Percentiles rank a stretch among this genome's conserved stretches.
These are phyloP conservation scores for Dromococcyx pavoninus DNA, from an alignment of 2,797 vertebrate species.

Conservation along the genomic window DNA sequence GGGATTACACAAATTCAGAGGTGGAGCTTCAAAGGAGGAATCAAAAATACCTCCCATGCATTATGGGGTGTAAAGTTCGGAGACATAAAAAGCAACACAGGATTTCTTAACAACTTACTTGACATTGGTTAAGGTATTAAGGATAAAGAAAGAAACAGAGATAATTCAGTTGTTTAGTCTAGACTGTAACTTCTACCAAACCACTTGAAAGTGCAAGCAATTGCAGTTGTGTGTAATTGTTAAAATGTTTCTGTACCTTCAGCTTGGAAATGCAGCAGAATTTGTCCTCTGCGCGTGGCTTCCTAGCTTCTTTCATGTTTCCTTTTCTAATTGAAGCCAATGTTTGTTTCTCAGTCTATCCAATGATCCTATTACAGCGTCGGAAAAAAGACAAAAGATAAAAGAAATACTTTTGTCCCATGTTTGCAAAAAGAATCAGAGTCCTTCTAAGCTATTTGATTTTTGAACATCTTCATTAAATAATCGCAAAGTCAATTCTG, in stretches of 20 bases:
- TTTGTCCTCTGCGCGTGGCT: background rate
- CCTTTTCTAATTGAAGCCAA: background rate
- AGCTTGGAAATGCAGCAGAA: constrained; percentile 51
- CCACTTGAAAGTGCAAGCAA: background rate
- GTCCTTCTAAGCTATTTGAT: background rate
- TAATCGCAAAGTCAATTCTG: background rate
- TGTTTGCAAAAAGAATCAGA: background rate
- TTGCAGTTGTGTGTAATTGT: background rate
- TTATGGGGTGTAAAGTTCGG: background rate
- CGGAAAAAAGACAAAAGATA: background rate
- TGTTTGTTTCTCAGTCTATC: background rate
- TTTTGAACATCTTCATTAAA: background rate
- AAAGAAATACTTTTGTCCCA: background rate
- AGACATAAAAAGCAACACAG: background rate
- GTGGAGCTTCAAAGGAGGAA: background rate
- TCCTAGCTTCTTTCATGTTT: constrained; percentile 32
- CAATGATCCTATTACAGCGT: background rate
- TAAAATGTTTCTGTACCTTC: constrained; percentile 33
- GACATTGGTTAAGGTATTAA: background rate
- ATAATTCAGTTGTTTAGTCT: background rate
- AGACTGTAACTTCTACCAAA: background rate
- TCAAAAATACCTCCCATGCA: background rate
- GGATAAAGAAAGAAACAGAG: background rate
- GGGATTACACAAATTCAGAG: background rate
- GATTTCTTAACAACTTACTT: background rate